These are phyloP conservation scores for Drosophila kikkawai DNA, from an alignment of 1,140 invertebrate genomes.

Conservation along the genomic window DNA sequence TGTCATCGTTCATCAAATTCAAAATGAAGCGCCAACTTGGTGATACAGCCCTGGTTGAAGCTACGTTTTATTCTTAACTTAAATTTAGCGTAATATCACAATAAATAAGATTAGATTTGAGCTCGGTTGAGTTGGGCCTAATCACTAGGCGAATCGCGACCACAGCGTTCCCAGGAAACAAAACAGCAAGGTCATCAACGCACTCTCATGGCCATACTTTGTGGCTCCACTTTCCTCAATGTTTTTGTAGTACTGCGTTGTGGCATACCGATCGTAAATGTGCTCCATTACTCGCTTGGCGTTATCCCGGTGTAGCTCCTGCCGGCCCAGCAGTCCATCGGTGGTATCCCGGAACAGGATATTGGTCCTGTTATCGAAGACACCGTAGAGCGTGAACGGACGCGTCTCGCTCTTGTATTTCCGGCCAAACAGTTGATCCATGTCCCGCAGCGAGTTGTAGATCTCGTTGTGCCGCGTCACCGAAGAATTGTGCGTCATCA, in stretches of 20 bases:
- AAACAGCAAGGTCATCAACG: slow-evolving; percentile 22
- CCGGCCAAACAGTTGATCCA: slow-evolving; percentile 89
- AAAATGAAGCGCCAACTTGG: slow-evolving; percentile 1
- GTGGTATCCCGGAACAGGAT: slow-evolving; percentile 90
- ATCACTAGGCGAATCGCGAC: slow-evolving; percentile 23
- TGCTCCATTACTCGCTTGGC: slow-evolving; percentile 72
- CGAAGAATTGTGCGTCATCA: slow-evolving; percentile 87
- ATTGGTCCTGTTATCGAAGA: slow-evolving; percentile 87
- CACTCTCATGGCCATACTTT: neutral
- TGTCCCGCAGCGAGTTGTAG: slow-evolving; percentile 88
- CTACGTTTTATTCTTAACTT: slow-evolving; percentile 48
- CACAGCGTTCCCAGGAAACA: neutral
- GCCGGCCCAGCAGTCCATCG: slow-evolving; percentile 85
- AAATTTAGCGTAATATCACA: slow-evolving; percentile 77
- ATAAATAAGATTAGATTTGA: slow-evolving; percentile 68
- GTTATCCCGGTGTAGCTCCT: slow-evolving; percentile 83
- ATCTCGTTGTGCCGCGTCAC: slow-evolving; percentile 87
- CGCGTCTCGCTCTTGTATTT: slow-evolving; percentile 86
- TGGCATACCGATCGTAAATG: slow-evolving; percentile 69
- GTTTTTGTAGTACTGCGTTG: slow-evolving; percentile 52
- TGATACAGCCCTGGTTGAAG: slow-evolving; percentile 25
- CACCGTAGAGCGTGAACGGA: slow-evolving; percentile 89
- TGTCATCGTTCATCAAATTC: slow-evolving; percentile 1
- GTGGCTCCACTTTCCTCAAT: slow-evolving; percentile 17
- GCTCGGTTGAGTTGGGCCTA: slow-evolving; percentile 25